Percentiles rank a stretch among this genome's conserved stretches.
Evolutionary conservation across 2,888 invertebrate species (phyloP).

Genomic region (Osedax fenrisi): DNA sequence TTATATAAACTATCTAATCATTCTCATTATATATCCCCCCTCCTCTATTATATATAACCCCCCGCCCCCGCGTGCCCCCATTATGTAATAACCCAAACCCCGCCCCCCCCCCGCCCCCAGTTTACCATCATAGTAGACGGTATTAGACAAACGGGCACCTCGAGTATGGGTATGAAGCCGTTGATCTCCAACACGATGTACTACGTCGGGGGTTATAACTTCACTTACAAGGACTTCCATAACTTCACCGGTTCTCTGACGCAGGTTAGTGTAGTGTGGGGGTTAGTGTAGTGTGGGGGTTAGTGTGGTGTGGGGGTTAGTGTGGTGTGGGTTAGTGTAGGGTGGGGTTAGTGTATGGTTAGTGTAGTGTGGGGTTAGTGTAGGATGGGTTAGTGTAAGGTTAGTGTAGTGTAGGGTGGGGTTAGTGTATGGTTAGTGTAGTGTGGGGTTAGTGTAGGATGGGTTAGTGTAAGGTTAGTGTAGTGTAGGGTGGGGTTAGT

Average conservation of each 20-base stretch:
- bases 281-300: not conserved
- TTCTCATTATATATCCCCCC: not conserved
- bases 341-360: not conserved
- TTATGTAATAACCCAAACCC: not conserved
- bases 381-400: not conserved
- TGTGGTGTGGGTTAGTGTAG: not conserved
- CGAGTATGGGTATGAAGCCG: not conserved
- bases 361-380: not conserved
- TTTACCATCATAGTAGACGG: not conserved
- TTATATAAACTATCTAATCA: not conserved
- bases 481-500: too few relatives aligned
- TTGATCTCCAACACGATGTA: not conserved
- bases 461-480: too few relatives aligned
- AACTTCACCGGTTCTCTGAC: not conserved
- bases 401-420: not conserved
- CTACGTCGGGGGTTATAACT: not conserved
- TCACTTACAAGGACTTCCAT: not conserved
- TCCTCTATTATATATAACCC: not conserved
- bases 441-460: too few relatives aligned
- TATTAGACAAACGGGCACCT: not conserved
- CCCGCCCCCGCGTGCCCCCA: not conserved
- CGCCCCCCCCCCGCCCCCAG: not conserved
- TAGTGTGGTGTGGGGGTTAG: not conserved
- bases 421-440: too few relatives aligned
- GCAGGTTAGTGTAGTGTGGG: not conserved